Evolutionary conservation across 2,113 vertebrate species (phyloP).

Genomic region (Callopanchax toddi): DNA sequence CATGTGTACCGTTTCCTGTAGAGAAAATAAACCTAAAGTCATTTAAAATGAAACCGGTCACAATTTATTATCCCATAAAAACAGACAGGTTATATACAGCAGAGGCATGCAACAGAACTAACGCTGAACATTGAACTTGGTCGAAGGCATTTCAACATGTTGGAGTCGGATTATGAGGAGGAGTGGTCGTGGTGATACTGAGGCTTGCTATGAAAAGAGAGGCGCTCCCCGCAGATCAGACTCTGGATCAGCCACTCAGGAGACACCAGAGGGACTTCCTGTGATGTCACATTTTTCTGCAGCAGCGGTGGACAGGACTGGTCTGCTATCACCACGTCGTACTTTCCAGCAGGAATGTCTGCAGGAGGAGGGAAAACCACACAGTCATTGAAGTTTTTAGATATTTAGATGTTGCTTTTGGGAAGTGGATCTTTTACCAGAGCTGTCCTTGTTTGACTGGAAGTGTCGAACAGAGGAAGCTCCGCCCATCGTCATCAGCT

Average conservation of each 20-base stretch:
- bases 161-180: constrained; percentile 52
- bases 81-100: constrained; percentile 91
- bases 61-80: constrained; percentile 94
- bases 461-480: constrained; percentile 86
- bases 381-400: neutral
- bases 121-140: constrained; percentile 81
- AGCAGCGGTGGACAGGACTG: constrained; percentile 82
- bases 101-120: constrained; percentile 85
- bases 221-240: constrained; percentile 87
- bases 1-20: neutral
- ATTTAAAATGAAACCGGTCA: constrained; percentile 84
- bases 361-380: constrained; percentile 9
- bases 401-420: neutral
- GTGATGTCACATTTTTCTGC: constrained; percentile 82
- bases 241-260: constrained; percentile 97
- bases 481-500: constrained; percentile 90
- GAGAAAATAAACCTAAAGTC: constrained; percentile 40
- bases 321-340: constrained; percentile 90
- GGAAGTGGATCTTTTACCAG: constrained; percentile 76
- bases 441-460: constrained; percentile 78
- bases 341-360: constrained; percentile 88
- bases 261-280: constrained; percentile 88
- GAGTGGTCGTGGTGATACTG: constrained; percentile 85
- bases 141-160: constrained; percentile 65
- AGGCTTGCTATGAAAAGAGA: constrained; percentile 85